Base-by-base conservation (phyloP, 2,797 vertebrate genomes). In the Cichlasoma orientale region DNA sequence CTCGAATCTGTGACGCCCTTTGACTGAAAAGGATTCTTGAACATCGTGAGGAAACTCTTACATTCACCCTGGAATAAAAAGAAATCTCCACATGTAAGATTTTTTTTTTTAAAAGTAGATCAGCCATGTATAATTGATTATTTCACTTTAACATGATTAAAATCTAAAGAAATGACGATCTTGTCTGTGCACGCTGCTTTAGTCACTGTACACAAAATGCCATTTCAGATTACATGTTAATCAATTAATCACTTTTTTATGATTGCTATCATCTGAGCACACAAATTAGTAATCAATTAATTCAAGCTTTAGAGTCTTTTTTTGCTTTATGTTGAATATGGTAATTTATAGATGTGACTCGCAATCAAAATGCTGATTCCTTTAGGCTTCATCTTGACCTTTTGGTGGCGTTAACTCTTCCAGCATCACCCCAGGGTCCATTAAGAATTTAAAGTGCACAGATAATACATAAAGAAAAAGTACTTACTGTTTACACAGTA, bases 1-100 rank as follows among this genome's bases (percentile, higher is more conserved):
- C 79, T 83, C 50, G 52, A 85, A 75, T 86, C 89, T 25, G 38
- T 71, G 80, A 90, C 61, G 29, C 69, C 70, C 72, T 87, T 13
- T 16, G 78, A 89, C 84, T 82, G 52, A 82, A 78, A 16, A 57
- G 36, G 69, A 73, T 79, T 80, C 57, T 75, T 77, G 66, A 72
- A n/a, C 23, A 19, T 47, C 80, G 72, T 25, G 7, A 83, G 50
- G 31, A 75, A 59, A 83, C 10, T 44, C 25, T 25, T 50, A 76
- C 44, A 75, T 50, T 54, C 29, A 56, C 44, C 53, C 36, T 76
- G 5, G 61, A 61, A 56, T 18, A n/a, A 78, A 33, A 36, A 66
- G 16, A 47, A 47, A 47, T 4, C 53, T 59, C 21, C 13, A 18
- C 14, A 27, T 61, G 21, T 71, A 16, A 76, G 16, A 14, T 16